Base-by-base conservation (phyloP, 2,888 invertebrate species). In the Nymphalis c-album region DNA sequence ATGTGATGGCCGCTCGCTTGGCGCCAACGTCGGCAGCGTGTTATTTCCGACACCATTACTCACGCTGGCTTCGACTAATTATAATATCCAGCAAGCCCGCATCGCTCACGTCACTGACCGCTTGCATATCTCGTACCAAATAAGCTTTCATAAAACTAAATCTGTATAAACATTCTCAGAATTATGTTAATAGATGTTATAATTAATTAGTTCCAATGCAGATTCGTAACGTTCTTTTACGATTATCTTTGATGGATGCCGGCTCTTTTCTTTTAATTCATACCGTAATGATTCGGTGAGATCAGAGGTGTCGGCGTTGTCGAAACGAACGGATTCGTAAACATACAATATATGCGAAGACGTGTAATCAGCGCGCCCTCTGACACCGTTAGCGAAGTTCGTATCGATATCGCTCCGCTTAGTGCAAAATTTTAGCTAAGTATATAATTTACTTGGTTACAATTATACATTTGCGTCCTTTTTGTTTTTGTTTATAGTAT, bases 1-100 rank as follows among this genome's bases (percentile, higher is more conserved):
- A 71, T 72, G 74, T 71, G 77, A 80, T 81, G 79, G 81, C 81
- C 84, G 84, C 87, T 80, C 82, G 87, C 89, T 90, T 90, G 91
- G 91, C 91, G 91, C 91, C 91, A 89, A 89, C 86, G 83, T 85
- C 81, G 83, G 79, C 80, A 82, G 85, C 81, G 83, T 85, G 88
- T 86, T 91, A 92, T 92, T 92, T 92, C 90, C 84, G 87, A 91
- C 88, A 83, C 87, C 88, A 91, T 91, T 91, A 90, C 90, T 91
- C 91, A 92, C 88, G 81, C 85, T 80, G 80, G 85, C 89, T 85
- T 85, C 85, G 79, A 89, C 91, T 92, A 92, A 92, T 92, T 91
- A 90, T 91, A 91, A 91, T 88, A 90, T 85, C 84, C 84, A 78
- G 84, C 82, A 85, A 84, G 86, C 86, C 83, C 84, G 81, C 83